phyloP scores from a whole-genome alignment of 2,113 vertebrate species.

The Camelus bactrianus region DNA sequence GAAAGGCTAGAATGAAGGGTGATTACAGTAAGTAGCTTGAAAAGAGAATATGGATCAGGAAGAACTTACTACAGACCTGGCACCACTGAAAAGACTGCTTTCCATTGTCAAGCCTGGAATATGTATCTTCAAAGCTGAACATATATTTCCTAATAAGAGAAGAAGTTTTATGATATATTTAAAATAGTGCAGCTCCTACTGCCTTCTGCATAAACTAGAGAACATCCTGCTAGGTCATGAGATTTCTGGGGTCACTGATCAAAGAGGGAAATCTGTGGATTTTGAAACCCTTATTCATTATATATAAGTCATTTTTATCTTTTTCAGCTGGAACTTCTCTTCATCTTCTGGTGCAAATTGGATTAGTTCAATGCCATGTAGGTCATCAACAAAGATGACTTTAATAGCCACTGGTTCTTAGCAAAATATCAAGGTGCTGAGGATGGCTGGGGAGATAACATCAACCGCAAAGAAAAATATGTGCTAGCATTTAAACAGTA shows the following conservation, averaged over 20 bases:
- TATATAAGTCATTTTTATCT: neutral
- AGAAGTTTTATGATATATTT: neutral
- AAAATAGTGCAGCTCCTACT: slow-evolving; percentile 7
- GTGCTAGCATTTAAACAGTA: slow-evolving; percentile 25
- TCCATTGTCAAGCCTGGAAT: neutral
- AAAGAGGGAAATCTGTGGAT: neutral
- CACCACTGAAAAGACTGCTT: neutral
- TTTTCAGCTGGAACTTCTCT: slow-evolving; percentile 39
- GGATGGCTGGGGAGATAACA: neutral
- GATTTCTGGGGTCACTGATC: neutral
- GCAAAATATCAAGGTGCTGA: slow-evolving; percentile 23
- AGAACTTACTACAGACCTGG: slow-evolving; percentile 2
- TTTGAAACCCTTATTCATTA: slow-evolving; percentile 39
- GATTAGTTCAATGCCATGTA: neutral
- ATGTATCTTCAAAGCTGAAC: slow-evolving; percentile 41
- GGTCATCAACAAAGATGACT: slow-evolving; percentile 27
- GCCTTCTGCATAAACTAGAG: slow-evolving; percentile 38
- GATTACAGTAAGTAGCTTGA: neutral
- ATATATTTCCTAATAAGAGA: slow-evolving; percentile 37
- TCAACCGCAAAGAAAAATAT: slow-evolving; percentile 42
- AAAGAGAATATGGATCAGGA: slow-evolving; percentile 23
- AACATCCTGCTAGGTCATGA: slow-evolving; percentile 7
- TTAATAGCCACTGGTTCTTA: slow-evolving; percentile 9
- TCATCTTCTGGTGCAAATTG: neutral
- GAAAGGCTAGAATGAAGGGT: slow-evolving; percentile 5